Conservation (phyloP, 2,888 invertebrate genomes). For the Crepidodera aurea region DNA sequence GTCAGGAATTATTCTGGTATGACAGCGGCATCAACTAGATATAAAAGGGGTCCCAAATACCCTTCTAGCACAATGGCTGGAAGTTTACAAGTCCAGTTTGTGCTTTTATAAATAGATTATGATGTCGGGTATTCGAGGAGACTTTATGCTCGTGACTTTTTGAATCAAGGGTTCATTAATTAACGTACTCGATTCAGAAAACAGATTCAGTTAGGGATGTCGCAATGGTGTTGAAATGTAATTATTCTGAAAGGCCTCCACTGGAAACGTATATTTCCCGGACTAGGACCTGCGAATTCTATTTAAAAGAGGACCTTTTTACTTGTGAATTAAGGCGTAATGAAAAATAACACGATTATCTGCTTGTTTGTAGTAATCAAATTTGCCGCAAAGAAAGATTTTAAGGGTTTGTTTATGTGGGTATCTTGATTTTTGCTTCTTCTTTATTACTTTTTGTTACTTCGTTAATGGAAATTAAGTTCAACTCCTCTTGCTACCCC, state of each 20-base stretch:
- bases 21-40: not conserved
- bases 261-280: conserved; percentile 3
- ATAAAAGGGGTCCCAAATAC: conserved; percentile 4
- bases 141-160: conserved; percentile 41
- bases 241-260: conserved; percentile 33
- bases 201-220: conserved; percentile 46
- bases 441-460: no score
- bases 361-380: not conserved
- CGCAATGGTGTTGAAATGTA: conserved; percentile 41
- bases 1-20: not conserved
- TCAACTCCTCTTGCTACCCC: no score
- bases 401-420: no score
- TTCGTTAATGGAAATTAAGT: no score
- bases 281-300: not conserved
- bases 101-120: conserved; percentile 35
- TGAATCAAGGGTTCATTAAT: conserved; percentile 47
- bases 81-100: conserved; percentile 26
- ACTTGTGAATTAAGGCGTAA: not conserved
- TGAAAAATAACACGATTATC: not conserved
- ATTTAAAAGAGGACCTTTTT: not conserved
- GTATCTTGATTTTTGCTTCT: no score
- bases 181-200: conserved; percentile 48
- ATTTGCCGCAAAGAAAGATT: no score
- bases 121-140: conserved; percentile 19
- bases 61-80: conserved; percentile 2